Percentiles rank a stretch among this genome's conserved stretches.
These are phyloP conservation scores for Drosophila ananassae DNA, from an alignment of 1,140 invertebrate species.

Conservation along the genomic window DNA sequence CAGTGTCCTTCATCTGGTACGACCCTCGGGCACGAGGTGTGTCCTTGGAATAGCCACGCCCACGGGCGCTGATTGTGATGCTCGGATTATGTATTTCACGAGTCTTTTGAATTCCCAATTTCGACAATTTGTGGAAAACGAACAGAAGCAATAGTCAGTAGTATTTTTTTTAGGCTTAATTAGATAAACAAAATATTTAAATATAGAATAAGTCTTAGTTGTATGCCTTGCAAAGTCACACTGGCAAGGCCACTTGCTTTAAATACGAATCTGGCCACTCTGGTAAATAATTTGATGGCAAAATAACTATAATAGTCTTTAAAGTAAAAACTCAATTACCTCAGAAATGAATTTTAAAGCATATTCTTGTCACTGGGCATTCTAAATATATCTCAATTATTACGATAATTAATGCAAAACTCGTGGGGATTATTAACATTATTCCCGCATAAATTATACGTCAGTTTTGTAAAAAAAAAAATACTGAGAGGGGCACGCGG, in stretches of 20 bases:
- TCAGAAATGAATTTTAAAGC: neutral
- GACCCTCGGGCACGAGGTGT: constrained; percentile 53
- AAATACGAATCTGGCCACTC: neutral
- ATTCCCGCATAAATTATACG: constrained; percentile 23
- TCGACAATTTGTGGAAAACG: constrained; percentile 47
- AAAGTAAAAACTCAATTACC: constrained; percentile 5
- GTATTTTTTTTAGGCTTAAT: constrained; percentile 7
- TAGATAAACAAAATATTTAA: constrained; percentile 5
- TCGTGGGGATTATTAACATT: neutral
- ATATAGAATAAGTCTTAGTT: neutral
- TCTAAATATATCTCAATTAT: constrained; percentile 7
- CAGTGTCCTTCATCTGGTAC: constrained; percentile 56
- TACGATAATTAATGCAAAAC: constrained; percentile 7
- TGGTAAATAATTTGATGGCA: neutral
- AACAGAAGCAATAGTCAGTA: constrained; percentile 17
- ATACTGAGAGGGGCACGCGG: neutral
- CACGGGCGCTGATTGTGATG: constrained; percentile 43
- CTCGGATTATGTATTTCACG: constrained; percentile 55
- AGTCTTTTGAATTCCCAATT: constrained; percentile 40
- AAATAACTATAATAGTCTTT: constrained; percentile 1
- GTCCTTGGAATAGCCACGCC: constrained; percentile 65
- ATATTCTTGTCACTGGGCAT: neutral
- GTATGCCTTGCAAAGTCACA: constrained; percentile 3
- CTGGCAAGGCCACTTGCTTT: neutral
- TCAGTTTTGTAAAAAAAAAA: neutral